These are phyloP conservation scores for Corythornis leucogaster DNA, from an alignment of 2,797 vertebrate genomes.

Conservation along the genomic window DNA sequence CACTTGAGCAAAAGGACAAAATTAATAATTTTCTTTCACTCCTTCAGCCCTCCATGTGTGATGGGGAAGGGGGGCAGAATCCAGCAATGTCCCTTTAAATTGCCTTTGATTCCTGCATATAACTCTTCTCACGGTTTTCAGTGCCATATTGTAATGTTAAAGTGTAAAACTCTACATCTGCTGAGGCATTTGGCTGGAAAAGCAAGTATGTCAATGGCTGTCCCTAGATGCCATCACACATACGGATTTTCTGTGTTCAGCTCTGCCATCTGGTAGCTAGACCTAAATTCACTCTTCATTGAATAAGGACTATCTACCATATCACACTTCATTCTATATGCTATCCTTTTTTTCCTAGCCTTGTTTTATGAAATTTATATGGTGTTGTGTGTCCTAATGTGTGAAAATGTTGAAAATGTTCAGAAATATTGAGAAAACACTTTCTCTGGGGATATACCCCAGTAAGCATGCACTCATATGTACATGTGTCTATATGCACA, in stretches of 20 bases:
- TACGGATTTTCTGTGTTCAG: constrained; percentile 81
- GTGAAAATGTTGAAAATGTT: neutral
- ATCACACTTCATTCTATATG: constrained; percentile 57
- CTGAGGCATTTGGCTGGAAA: constrained; percentile 81
- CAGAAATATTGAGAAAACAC: constrained; percentile 30
- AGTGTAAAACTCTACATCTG: constrained; percentile 83
- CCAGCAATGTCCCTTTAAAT: constrained; percentile 71
- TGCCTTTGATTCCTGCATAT: constrained; percentile 56
- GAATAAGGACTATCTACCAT: constrained; percentile 78
- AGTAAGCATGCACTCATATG: neutral
- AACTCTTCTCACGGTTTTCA: constrained; percentile 73
- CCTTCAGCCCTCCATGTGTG: neutral
- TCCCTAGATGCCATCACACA: constrained; percentile 79
- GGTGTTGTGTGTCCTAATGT: constrained; percentile 15
- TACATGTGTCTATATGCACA: fast-evolving
- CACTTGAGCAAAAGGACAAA: neutral
- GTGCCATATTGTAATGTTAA: constrained; percentile 81
- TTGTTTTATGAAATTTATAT: constrained; percentile 35
- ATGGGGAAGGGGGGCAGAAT: neutral
- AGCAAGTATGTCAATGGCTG: constrained; percentile 77
- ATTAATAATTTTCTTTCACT: neutral
- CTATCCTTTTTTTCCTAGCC: constrained; percentile 37
- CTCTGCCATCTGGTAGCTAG: constrained; percentile 79
- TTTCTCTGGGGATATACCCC: neutral
- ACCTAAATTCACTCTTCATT: constrained; percentile 74